Base-by-base conservation (phyloP, 2,888 invertebrate genomes). In the Sclerodermus sp. region DNA sequence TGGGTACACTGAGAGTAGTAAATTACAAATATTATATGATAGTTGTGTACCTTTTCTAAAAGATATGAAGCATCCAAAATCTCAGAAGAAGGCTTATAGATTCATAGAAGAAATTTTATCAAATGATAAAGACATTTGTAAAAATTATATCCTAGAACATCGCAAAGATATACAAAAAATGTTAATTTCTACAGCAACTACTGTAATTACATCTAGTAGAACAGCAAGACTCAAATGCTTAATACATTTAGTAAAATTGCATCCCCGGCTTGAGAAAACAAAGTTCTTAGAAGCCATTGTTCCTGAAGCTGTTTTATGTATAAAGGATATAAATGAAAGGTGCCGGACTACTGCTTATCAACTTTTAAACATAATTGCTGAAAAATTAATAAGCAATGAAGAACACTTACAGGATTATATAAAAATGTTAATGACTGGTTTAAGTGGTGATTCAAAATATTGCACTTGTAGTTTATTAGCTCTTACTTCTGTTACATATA, bases 291-390 rank as follows among this genome's bases (percentile, higher is more conserved):
- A 84, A 69, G 84, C 85, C 17, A 85, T 90, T 0, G 79, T 94
- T 9, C 91, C 93, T 0, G 95, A 96, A 80, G 87, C 91, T 0
- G 85, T 95, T 5, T 77, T 93, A n/a, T 88, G 89, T 61, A 89
- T 90, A 8, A 89, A 89, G 62, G 93, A 93, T 69, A 85, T 90
- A 48, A 93, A 93, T 68, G 86, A 88, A 29, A 88, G 87, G 68
- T 92, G 93, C 57, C 83, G 94, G 13, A 82, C 84, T 51, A 86
- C 88, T 16, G 91, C 95, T 0, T 92, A 88, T 73, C 84, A 84
- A 55, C 79, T 95, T 1, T 82, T 96, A 17, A 87, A 85, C 46
- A 81, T 83, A 5, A 86, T 95, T 53, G 91, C 89, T 0, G 83
- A 87, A 37, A 82, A 85, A 0, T 82, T 91, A 48, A 83, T 85